Base-by-base conservation (phyloP, 2,797 vertebrate species). In the Hafferia zeledoni region DNA sequence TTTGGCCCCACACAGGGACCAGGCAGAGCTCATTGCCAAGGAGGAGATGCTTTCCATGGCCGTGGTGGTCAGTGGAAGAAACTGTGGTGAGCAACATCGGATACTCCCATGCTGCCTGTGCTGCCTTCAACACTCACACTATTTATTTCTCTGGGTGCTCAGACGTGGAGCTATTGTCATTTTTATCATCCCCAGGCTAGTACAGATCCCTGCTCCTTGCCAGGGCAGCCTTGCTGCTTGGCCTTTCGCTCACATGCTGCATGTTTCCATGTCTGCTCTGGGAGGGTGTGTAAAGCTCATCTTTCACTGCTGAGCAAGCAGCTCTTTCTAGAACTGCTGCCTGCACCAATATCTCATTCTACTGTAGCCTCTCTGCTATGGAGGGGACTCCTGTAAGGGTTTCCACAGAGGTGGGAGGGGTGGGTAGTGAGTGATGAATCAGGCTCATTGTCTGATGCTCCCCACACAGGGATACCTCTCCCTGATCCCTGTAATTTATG, bases 201-300 rank as follows among this genome's bases (percentile, higher is more conserved):
- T 43, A 79, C 67, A 44, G 33, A 63, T 22, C n/a, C 25, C 37
- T 37, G 60, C 23, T 75, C 39, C 61, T 59, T 23, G n/a, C 49
- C 8, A 24, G 46, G 41, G 23, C 31, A 65, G 60, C 24, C 50
- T 75, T 88, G 59, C 39, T 49, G 24, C 61, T 61, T 18, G 61
- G 70, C 49, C 33, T 56, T 65, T 44, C 0, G 0, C 24, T 57
- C 2, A 0, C 24, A 53, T 50, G 65, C 33, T 44, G n/a, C 0
- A 0, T 25, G 25, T 59, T 75, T 65, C 70, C 37, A 20, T 0
- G 1, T 61, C 65, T 70, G 23, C 24, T 69, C 33, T 30, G 39
- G 8, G 22, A 37, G 44, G 14, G 27, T 10, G 44, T 5, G 35
- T 44, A 74, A 75, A 79, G 44, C 27, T 67, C 28, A 22, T 53